Evolutionary conservation across 2,797 vertebrate species (phyloP).

Genomic region (Anabacerthia variegaticeps): DNA sequence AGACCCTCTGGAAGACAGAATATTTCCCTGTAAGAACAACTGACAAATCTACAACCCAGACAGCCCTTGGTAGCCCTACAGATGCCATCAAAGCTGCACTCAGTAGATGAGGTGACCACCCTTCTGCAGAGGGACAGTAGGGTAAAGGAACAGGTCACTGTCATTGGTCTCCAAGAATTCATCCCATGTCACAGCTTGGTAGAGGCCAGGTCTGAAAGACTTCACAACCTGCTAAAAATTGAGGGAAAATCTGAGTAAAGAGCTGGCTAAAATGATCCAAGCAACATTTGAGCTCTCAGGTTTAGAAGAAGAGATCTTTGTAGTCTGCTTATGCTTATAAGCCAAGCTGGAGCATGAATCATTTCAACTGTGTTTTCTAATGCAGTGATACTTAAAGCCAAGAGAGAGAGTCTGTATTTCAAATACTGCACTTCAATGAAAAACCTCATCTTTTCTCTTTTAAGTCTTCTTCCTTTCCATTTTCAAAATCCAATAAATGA

Average conservation of each 20-base stretch:
- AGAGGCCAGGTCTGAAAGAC: neutral
- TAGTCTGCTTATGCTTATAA: neutral
- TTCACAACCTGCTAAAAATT: neutral
- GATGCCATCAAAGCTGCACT: neutral
- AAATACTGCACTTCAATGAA: neutral
- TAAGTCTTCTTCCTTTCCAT: neutral
- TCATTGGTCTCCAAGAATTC: neutral
- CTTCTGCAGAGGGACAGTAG: neutral
- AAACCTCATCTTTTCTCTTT: neutral
- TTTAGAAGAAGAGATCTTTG: neutral
- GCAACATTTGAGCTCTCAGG: neutral
- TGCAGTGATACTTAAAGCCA: neutral
- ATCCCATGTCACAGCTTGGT: neutral
- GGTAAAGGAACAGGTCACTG: neutral
- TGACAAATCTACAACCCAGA: neutral
- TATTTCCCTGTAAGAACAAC: neutral
- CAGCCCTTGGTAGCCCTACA: neutral
- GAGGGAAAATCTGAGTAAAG: neutral
- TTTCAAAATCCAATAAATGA: conserved; percentile 44
- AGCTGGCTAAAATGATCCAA: neutral
- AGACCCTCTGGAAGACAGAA: neutral
- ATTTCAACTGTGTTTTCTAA: neutral
- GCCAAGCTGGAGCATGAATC: neutral
- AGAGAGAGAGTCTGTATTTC: neutral
- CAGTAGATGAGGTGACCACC: neutral